phyloP scores from a whole-genome alignment of 2,888 invertebrate species.

The Lycophotia porphyrea region DNA sequence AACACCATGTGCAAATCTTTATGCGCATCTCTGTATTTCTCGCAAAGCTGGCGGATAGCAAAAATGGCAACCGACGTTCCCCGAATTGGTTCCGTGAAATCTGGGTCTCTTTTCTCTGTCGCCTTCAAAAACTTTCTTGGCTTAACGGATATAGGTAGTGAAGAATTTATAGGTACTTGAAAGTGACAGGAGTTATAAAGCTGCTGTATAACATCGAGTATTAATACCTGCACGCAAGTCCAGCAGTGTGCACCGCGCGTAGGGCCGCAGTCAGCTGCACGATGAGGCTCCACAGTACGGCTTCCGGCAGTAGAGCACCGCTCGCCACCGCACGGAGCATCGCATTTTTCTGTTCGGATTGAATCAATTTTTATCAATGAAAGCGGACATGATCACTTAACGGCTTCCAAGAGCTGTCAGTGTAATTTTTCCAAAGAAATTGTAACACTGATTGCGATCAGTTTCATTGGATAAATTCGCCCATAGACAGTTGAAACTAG shows the following conservation, averaged over 20 bases:
- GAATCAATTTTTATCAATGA: slow-evolving; percentile 9
- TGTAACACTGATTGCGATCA: neutral
- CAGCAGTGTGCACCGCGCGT: slow-evolving; percentile 95
- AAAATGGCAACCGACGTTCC: no score
- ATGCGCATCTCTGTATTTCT: no score
- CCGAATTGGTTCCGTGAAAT: neutral
- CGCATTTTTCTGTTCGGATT: slow-evolving; percentile 91
- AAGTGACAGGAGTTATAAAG: slow-evolving; percentile 7
- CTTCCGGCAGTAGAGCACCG: slow-evolving; percentile 95
- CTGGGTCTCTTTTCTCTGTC: neutral
- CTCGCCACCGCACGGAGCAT: slow-evolving; percentile 94
- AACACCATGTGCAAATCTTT: no score
- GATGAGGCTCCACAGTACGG: slow-evolving; percentile 98
- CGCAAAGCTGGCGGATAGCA: no score
- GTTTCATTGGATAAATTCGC: neutral
- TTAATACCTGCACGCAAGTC: slow-evolving; percentile 90
- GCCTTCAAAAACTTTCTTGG: neutral
- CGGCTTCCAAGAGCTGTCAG: neutral
- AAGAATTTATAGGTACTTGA: neutral
- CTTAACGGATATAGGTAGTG: neutral
- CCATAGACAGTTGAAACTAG: neutral
- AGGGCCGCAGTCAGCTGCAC: slow-evolving; percentile 98
- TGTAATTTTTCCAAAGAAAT: neutral
- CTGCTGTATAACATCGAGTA: slow-evolving; percentile 2
- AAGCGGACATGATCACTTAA: neutral